Evolutionary conservation across 2,797 vertebrate species (phyloP).

Genomic region (Kryptolebias ocellatus): DNA sequence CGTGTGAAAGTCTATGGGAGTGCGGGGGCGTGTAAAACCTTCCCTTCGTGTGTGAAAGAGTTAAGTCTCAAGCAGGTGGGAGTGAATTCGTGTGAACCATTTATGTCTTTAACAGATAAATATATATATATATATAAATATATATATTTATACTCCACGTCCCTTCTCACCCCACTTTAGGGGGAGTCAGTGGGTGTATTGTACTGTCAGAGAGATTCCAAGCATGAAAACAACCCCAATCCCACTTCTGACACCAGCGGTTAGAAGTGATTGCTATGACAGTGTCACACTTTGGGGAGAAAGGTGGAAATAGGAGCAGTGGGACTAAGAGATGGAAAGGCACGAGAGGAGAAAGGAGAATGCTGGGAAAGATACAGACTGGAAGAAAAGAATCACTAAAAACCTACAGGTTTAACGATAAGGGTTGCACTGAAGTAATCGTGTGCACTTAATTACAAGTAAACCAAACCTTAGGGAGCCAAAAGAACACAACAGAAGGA

Average conservation of each 20-base stretch:
- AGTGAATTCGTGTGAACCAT: slow-evolving; percentile 81
- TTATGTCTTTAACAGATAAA: slow-evolving; percentile 80
- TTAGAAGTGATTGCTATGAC: slow-evolving; percentile 73
- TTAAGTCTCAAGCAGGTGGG: slow-evolving; percentile 83
- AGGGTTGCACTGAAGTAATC: slow-evolving; percentile 23
- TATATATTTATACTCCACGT: slow-evolving; percentile 25
- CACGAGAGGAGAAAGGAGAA: slow-evolving; percentile 25
- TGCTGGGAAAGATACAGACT: slow-evolving; percentile 28
- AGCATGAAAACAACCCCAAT: slow-evolving; percentile 75
- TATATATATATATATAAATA: slow-evolving; percentile 28
- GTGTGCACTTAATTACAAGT: slow-evolving; percentile 25
- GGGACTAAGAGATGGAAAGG: slow-evolving; percentile 43
- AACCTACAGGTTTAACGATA: slow-evolving; percentile 36
- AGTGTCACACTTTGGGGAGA: slow-evolving; percentile 66
- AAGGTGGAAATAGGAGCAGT: slow-evolving; percentile 55
- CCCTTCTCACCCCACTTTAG: slow-evolving; percentile 51
- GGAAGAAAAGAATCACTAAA: slow-evolving; percentile 34
- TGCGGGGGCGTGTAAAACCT: slow-evolving; percentile 79
- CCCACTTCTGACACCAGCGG: slow-evolving; percentile 77
- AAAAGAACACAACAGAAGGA: slow-evolving; percentile 23
- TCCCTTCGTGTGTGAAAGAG: slow-evolving; percentile 79
- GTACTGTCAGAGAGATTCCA: slow-evolving; percentile 79
- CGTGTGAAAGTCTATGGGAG: slow-evolving; percentile 81
- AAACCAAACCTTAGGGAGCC: slow-evolving; percentile 30
- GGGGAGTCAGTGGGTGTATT: slow-evolving; percentile 76